Evolutionary conservation across 2,888 invertebrate genomes (phyloP), one percentile per base, ranked within the genome.

Genomic region (Epinotia nisella): DNA sequence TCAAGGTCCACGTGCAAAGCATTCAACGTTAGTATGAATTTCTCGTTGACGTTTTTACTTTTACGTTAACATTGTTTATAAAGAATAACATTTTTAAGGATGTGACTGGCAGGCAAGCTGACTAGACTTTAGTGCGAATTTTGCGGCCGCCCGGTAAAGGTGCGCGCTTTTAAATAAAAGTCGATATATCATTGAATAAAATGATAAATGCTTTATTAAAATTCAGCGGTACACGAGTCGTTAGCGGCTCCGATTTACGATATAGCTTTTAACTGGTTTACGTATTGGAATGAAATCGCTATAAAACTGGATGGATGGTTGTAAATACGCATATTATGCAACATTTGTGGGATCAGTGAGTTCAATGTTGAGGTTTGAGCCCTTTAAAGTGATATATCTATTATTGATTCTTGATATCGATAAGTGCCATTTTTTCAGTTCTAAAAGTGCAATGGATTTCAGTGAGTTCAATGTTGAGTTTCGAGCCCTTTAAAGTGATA

Each of bases 71-170:
- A 53, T 65, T 65, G 65, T 66, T 66, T 56, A 41, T 24, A 66
- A 66, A 66, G 55, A 66, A 66, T 66, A 17, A n/a, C 21, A 21
- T 39, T 56, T 41, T 55, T 21, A 66, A 66, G 41, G 56, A 56
- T 49, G 49, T n/a, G 49, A 15, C 35, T 53, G 65, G 1, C 13
- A n/a, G n/a, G n/a, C n/a, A n/a, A n/a, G 7, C 9, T 21, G n/a
- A 77, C 76, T 80, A 75, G 68, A 80, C 83, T 84, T 88, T 87
- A 91, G 91, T 91, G 78, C 79, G 79, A 82, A 80, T 82, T 83
- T 84, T 82, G 81, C 83, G 76, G 78, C 79, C 85, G 85, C 75
- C 78, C 82, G 79, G 85, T 82, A 79, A 81, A 85, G 85, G 82
- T 84, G 84, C 79, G 76, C 75, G 71, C 74, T 74, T 75, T 72